Percentiles rank a stretch among this genome's conserved stretches.
These are phyloP conservation scores for Syngnathus typhle DNA, from an alignment of 2,113 vertebrate genomes.

Conservation along the genomic window DNA sequence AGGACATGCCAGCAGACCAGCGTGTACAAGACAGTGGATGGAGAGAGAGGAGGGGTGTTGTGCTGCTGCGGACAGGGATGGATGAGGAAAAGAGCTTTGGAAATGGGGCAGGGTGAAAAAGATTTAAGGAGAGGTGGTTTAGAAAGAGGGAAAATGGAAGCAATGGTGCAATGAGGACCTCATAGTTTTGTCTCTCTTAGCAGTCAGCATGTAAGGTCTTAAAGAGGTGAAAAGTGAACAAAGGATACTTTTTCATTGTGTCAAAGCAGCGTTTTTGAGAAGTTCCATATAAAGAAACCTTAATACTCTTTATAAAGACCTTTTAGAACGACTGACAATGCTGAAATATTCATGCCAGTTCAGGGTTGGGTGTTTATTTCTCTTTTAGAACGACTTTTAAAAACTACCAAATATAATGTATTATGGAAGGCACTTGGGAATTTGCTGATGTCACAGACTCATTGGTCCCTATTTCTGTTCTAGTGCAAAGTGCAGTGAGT, in stretches of 20 bases:
- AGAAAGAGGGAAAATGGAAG: not conserved
- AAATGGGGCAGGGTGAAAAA: constrained; percentile 50
- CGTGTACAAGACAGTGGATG: constrained; percentile 63
- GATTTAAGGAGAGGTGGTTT: constrained; percentile 36
- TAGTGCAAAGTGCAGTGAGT: too few species aligned
- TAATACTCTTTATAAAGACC: too few species aligned
- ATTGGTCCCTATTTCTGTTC: not conserved
- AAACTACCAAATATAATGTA: not conserved
- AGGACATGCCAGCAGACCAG: constrained; percentile 74
- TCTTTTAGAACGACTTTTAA: not conserved
- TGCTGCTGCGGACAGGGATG: not conserved
- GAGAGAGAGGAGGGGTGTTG: constrained; percentile 8
- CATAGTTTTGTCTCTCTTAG: constrained; percentile 21
- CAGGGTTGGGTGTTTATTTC: constrained; percentile 7
- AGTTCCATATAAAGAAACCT: not conserved
- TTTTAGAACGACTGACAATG: too few species aligned
- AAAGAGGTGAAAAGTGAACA: constrained; percentile 1
- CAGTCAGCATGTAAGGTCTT: constrained; percentile 39
- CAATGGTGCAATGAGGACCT: constrained; percentile 36
- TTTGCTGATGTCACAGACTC: not conserved
- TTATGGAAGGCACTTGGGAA: not conserved
- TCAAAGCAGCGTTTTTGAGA: not conserved
- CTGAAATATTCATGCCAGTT: not conserved
- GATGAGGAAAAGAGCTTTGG: constrained; percentile 21
- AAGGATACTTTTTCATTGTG: not conserved